These are phyloP conservation scores for Orius laevigatus DNA, from an alignment of 1,140 invertebrate species.

Conservation along the genomic window DNA sequence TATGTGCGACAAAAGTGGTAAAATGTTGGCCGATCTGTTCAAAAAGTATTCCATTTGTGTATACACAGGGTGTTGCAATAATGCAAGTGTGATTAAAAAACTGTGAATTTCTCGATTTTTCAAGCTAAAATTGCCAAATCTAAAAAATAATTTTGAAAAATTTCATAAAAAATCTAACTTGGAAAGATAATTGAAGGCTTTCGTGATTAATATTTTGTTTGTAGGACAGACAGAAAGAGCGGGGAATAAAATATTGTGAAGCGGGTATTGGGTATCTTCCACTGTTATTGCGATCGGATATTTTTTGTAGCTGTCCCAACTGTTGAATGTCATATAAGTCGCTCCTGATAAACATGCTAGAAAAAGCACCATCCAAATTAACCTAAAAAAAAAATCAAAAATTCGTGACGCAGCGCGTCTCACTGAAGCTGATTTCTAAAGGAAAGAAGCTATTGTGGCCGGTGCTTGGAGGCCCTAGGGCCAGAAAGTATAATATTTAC, in stretches of 20 bases:
- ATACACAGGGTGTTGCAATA: constrained; percentile 21
- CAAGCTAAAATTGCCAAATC: too few relatives aligned
- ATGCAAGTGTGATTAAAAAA: constrained; percentile 17
- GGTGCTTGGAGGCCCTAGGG: too few relatives aligned
- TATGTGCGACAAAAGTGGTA: constrained; percentile 14
- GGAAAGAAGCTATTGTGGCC: too few relatives aligned
- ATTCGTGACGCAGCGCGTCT: too few relatives aligned
- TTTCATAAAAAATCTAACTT: constrained; percentile 10
- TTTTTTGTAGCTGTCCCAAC: constrained; percentile 19
- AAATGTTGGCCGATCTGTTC: constrained; percentile 7
- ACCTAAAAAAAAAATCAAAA: constrained; percentile 10
- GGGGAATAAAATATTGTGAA: constrained; percentile 23
- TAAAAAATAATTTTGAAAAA: neutral
- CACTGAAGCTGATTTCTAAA: too few relatives aligned
- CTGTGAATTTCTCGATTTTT: constrained; percentile 11
- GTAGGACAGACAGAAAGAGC: constrained; percentile 23
- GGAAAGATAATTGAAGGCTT: constrained; percentile 20
- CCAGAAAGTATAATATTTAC: neutral
- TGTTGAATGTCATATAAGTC: constrained; percentile 16
- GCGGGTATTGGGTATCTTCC: constrained; percentile 22
- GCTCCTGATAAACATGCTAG: constrained; percentile 19
- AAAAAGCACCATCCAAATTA: constrained; percentile 17
- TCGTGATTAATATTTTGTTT: constrained; percentile 20
- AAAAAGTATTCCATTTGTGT: constrained; percentile 17
- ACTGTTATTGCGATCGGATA: constrained; percentile 21